Conservation (phyloP, 2,113 vertebrate species). For the Lipotes vexillifer region DNA sequence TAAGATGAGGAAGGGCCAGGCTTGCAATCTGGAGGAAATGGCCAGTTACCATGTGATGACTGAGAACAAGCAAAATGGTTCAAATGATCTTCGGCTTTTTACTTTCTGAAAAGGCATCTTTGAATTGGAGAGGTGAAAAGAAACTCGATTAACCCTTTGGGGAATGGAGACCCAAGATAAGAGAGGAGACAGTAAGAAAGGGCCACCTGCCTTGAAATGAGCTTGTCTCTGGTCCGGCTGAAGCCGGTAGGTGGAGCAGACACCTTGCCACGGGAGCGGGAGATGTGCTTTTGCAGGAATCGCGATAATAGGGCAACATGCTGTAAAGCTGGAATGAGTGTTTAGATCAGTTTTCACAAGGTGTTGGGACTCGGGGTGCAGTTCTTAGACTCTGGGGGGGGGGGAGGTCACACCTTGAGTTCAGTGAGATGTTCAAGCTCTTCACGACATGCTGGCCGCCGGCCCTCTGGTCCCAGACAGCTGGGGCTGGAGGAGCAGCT, state of each 20-base stretch:
- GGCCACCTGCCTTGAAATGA: not conserved
- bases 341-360: not conserved
- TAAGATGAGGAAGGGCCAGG: not conserved
- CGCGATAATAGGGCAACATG: accelerated
- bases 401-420: not conserved
- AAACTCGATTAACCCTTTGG: not conserved
- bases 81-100: not conserved
- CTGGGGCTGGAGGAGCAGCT: not conserved
- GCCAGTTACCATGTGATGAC: not conserved
- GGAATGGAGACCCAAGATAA: not conserved
- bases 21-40: not conserved
- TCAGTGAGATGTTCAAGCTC: not conserved
- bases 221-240: not conserved
- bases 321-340: not conserved
- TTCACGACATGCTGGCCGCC: not conserved
- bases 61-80: not conserved
- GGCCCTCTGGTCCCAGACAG: not conserved
- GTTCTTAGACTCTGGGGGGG: not conserved
- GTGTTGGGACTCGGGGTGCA: not conserved
- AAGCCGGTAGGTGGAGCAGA: not conserved
- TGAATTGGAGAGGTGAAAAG: not conserved
- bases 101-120: not conserved
- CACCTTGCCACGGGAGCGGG: too few relatives aligned
- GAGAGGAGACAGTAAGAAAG: not conserved
- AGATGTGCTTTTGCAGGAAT: not conserved